A percentile compares a stretch with the other conserved stretches of the same genome.
Evolutionary conservation across 2,888 invertebrate genomes (phyloP).

Genomic region (Cotesia congregata): DNA sequence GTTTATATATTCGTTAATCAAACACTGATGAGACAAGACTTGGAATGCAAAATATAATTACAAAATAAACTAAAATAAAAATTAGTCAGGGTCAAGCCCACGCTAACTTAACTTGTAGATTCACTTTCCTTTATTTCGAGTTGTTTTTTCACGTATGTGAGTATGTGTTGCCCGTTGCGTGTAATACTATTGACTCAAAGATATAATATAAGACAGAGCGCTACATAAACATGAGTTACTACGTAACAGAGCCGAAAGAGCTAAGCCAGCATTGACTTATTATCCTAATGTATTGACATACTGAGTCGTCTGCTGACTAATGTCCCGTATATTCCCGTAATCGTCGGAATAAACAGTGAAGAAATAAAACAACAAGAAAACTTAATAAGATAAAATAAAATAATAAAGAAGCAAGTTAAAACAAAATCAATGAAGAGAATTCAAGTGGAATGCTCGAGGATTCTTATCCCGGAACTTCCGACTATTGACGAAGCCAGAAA

Average conservation of each 20-base stretch:
- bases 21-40: constrained; percentile 7
- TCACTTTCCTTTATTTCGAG: background rate
- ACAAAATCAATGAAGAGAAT: constrained; percentile 12
- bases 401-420: background rate
- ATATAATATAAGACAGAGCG: background rate
- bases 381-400: background rate
- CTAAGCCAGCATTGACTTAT: background rate
- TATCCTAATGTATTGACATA: constrained; percentile 1
- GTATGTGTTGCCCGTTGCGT: background rate
- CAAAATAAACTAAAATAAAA: background rate
- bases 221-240: background rate
- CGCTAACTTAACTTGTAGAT: background rate
- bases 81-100: background rate
- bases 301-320: background rate
- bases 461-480: constrained; percentile 28
- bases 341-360: background rate
- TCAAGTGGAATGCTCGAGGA: constrained; percentile 19
- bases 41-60: constrained; percentile 8
- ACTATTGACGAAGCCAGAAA: constrained; percentile 10
- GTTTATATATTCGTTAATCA: background rate
- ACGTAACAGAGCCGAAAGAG: background rate
- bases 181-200: background rate
- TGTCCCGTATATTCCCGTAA: background rate
- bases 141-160: too few species aligned
- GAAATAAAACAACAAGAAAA: background rate